phyloP scores from a whole-genome alignment of 2,888 invertebrate genomes.

The Drosophila paranaensis region DNA sequence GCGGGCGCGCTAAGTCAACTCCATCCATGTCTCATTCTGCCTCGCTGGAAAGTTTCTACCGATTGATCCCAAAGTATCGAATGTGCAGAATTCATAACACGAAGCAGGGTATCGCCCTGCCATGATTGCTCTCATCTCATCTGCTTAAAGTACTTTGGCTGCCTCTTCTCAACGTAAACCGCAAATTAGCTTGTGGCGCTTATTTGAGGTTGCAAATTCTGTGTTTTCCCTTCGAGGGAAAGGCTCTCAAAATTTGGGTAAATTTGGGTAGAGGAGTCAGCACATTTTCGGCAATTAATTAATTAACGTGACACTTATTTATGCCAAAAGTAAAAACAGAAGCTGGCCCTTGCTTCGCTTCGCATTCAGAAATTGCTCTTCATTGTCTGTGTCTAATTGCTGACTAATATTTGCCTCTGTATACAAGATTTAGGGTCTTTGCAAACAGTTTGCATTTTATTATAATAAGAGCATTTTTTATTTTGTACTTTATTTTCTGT shows the following conservation, averaged over 20 bases:
- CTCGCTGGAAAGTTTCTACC: background rate
- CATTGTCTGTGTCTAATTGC: slow-evolving; percentile 37
- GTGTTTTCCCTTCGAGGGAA: background rate
- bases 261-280: slow-evolving; percentile 13
- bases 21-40: too few species aligned
- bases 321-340: background rate
- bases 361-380: slow-evolving; percentile 18
- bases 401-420: slow-evolving; percentile 33
- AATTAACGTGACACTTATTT: slow-evolving; percentile 19
- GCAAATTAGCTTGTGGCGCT: slow-evolving; percentile 11
- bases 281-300: slow-evolving; percentile 14
- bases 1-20: background rate
- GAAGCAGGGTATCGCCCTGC: background rate
- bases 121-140: background rate
- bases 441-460: slow-evolving; percentile 12
- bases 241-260: background rate
- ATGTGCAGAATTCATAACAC: too few species aligned
- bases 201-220: slow-evolving; percentile 15
- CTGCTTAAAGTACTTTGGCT: background rate
- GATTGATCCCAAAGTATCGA: background rate
- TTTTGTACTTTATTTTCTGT: background rate
- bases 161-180: background rate
- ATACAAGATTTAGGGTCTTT: slow-evolving; percentile 11
- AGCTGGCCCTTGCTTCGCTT: slow-evolving; percentile 9
- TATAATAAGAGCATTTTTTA: background rate